Evolutionary conservation across 2,113 vertebrate genomes (phyloP).

Genomic region (human): GRCh38 chr14:38931001-38931500

Average conservation of each 20-base stretch:
- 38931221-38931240: neutral
- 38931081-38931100: neutral
- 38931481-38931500: neutral
- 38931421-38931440: slow-evolving; percentile 23
- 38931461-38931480: neutral
- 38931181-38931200: slow-evolving; percentile 26
- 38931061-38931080: slow-evolving; percentile 38
- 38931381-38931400: neutral
- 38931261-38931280: neutral
- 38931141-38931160: slow-evolving; percentile 50
- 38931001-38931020: neutral
- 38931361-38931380: neutral
- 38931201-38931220: slow-evolving; percentile 8
- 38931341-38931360: neutral
- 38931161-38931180: slow-evolving; percentile 1
- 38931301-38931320: neutral
- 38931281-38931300: neutral
- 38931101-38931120: slow-evolving; percentile 39
- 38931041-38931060: neutral
- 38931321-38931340: neutral
- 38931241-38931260: neutral
- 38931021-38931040: neutral
- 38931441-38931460: neutral
- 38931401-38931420: neutral
- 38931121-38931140: slow-evolving; percentile 57